Evolutionary conservation across 2,797 vertebrate genomes (phyloP), one percentile per base, ranked within the genome.

Genomic region (Coregonus suidteri): DNA sequence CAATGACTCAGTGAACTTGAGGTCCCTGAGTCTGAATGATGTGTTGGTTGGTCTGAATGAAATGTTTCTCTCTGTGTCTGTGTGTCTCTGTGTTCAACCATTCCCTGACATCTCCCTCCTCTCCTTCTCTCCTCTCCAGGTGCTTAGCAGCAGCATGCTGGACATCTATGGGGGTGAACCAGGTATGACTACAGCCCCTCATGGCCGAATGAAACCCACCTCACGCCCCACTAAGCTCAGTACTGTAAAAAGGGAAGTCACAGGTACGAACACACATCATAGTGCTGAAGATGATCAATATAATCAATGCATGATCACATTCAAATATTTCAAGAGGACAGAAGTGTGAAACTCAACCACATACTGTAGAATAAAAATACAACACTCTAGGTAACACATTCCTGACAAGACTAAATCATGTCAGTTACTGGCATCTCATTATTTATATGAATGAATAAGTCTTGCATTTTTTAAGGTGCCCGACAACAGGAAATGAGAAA

Each of bases 231-330:
- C 93, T 91, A 95, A 93, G 89, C 92, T 96, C 87, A 95, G 94
- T 90, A 95, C 94, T 90, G 94, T 97, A 86, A 98, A 98, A 95
- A 97, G 93, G 91, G 96, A 99, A 95, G 93, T 94, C 90, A 90
- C 95, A 97, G 96, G 96, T 97, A 97, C 81, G 91, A 80, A 89
- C 87, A 78, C 84, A 89, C 90, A 88, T 85, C 88, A 84, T 75
- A 89, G 88, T 68, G 41, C 14, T 82, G 78, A 91, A 78, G 35
- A 67, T 82, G 82, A 4, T 71, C 68, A 79, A 68, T 87, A 25
- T 9, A 47, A 56, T 35, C 4, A 75, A 35, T 53, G 51, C 52
- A 54, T 13, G 5, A 79, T 20, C 6, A 79, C 70, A 71, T 35
- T 76, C 75, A 59, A 35, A 41, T 56, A 37, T 30, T 73, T 54